Base-by-base conservation (phyloP, 2,797 vertebrate genomes). In the Pelodytes ibericus region DNA sequence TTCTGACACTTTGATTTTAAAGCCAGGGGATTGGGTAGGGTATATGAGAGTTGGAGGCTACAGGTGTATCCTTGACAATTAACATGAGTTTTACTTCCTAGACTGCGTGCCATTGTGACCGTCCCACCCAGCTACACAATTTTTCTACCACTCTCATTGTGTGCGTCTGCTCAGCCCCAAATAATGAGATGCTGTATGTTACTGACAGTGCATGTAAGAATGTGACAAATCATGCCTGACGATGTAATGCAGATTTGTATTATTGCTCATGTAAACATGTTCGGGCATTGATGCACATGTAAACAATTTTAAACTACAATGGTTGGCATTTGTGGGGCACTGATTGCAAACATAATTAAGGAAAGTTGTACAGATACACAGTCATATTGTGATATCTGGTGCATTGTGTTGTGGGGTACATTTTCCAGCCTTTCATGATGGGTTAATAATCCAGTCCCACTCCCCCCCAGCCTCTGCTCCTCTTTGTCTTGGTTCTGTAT, bases 401-500 rank as follows among this genome's bases (percentile, higher is more conserved):
- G 20, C 49, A 1, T 53, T 20, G 49, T 53, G n/a, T 11, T 6
- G 20, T 53, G 20, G 20, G 49, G 49, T 15, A 4, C 49, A 22
- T 53, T 24, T 7, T 24, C 2, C 16, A 11, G 13, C 26, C 30
- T 10, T 47, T 5, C 63, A n/a, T 15, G 18, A 78, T 18, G 75
- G 62, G 75, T 78, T 78, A 72, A 72, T 47, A 63, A 3, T 57
- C 36, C 20, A n/a, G 51, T 24, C 75, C 62, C 53, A 25, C 68
- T 53, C 58, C 26, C 39, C 53, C 53, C 64, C 15, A 4, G 13
- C 64, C 44, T 10, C 62, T 64, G 69, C 56, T 61, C 36, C 56
- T 66, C 44, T 78, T 72, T 78, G 69, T 78, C 56, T 61, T 39
- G 49, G n/a, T n/a, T 64, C 18, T 72, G 67, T 61, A 78, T 78